Evolutionary conservation across 2,113 vertebrate species (phyloP), one percentile per base, ranked within the genome.

Genomic region (Salvator merianae): DNA sequence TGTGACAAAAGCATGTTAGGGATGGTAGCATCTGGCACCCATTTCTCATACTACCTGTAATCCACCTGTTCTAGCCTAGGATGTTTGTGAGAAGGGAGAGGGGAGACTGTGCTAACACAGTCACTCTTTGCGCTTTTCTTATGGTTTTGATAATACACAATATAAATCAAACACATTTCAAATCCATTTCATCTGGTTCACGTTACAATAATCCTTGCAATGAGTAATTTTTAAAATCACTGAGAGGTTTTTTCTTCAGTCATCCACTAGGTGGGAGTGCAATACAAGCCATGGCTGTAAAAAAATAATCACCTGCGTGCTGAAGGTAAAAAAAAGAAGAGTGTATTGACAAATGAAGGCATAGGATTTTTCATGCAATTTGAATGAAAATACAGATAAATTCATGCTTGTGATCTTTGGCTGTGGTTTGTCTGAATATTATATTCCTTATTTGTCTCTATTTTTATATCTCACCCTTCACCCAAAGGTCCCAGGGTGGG

Each of bases 231-330:
- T n/a, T 2, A 59, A 36, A 79, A 50, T 50, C n/a, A 59, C 20
- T 20, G 18, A 16, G 18, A 32, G 28, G 62, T 34, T 1, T 7
- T 13, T 68, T 91, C 63, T 5, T 1, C 1, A 3, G 24, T 5
- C 1, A 22, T 40, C 82, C 87, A 77, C 88, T n/a, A 83, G 76
- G 30, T 90, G 88, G 81, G 70, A 74, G 66, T 50, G 63, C 10
- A 50, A 68, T 16, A 70, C 34, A 75, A 71, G 65, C 40, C 0
- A 26, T 40, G 70, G 16, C 38, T 3, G 43, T 47, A 47, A 47
- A 47, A 47, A 7, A 84, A 53, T 2, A 7, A 47, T 47, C 43
- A 47, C 43, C 43, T 47, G 43, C 10, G 43, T 5, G 43, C 43
- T 47, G 43, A 47, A 47, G 43, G 43, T 9, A 13, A 10, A 28